phyloP scores from a whole-genome alignment of 2,113 vertebrate species.

The Ceuthmochares aereus region DNA sequence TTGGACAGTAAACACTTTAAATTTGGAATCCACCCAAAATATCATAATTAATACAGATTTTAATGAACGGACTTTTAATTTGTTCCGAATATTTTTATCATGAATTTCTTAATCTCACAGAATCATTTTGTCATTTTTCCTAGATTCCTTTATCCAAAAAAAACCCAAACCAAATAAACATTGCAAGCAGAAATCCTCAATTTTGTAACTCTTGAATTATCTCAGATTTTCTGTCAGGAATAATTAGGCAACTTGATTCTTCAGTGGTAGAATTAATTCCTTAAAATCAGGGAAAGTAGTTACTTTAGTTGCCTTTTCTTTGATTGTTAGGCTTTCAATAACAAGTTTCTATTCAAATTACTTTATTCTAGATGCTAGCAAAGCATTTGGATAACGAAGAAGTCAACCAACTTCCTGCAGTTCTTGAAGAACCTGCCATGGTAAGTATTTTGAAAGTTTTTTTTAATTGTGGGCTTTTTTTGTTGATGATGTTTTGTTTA shows the following conservation, averaged over 20 bases:
- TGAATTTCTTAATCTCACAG: neutral
- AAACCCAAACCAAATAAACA: neutral
- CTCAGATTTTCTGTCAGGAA: neutral
- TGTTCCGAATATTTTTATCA: neutral
- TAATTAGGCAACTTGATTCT: neutral
- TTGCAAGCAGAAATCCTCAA: neutral
- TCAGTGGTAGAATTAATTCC: neutral
- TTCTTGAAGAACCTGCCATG: constrained; percentile 78
- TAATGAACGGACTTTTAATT: neutral
- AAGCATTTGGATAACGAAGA: constrained; percentile 63
- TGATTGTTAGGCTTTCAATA: neutral
- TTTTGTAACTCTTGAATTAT: neutral
- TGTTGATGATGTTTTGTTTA: neutral
- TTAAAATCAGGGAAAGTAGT: neutral
- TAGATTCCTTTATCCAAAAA: neutral
- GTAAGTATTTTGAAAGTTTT: constrained; percentile 36
- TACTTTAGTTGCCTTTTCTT: neutral
- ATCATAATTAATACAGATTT: neutral
- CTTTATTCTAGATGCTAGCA: constrained; percentile 73
- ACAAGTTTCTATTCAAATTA: neutral
- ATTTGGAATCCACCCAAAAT: neutral
- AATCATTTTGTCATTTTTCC: neutral
- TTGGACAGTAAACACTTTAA: neutral
- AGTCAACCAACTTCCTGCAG: constrained; percentile 73
- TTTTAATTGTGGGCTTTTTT: neutral